These are phyloP conservation scores for Neodon shergylaensis DNA, from an alignment of 2,113 vertebrate species.

Conservation along the genomic window DNA sequence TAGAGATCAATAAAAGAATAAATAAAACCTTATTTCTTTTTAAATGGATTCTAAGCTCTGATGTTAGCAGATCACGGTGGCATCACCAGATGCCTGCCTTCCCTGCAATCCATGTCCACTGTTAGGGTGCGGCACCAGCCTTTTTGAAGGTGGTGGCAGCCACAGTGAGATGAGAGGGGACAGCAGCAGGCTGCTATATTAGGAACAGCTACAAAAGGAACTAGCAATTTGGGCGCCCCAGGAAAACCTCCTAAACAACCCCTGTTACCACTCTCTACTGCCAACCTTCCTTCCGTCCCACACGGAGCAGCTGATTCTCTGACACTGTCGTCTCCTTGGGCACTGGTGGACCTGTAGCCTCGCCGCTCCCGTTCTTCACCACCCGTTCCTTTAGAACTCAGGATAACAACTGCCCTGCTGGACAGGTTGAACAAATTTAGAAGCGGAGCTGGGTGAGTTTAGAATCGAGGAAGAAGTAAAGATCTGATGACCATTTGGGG, in stretches of 20 bases:
- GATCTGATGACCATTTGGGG: neutral
- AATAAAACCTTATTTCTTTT: neutral
- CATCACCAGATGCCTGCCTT: neutral
- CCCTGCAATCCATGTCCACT: neutral
- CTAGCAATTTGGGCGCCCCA: conserved; percentile 66
- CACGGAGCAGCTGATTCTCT: neutral
- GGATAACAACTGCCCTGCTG: neutral
- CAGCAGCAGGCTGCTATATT: conserved; percentile 59
- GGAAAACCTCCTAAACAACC: conserved; percentile 32
- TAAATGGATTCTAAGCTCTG: neutral
- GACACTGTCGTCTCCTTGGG: neutral
- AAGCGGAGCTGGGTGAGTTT: neutral
- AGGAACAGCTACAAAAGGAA: conserved; percentile 66
- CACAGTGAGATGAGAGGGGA: conserved; percentile 62
- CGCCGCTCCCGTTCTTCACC: neutral
- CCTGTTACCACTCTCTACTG: neutral
- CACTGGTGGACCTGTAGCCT: neutral
- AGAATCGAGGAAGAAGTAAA: neutral
- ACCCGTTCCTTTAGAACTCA: neutral
- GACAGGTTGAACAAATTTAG: neutral
- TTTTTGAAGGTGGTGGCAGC: conserved; percentile 2
- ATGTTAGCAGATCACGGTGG: neutral
- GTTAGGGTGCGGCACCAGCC: neutral
- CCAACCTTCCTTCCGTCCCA: neutral
- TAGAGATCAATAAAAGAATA: no score